Conservation (phyloP, 1,140 invertebrate species). For the Euborellia annulipes region DNA sequence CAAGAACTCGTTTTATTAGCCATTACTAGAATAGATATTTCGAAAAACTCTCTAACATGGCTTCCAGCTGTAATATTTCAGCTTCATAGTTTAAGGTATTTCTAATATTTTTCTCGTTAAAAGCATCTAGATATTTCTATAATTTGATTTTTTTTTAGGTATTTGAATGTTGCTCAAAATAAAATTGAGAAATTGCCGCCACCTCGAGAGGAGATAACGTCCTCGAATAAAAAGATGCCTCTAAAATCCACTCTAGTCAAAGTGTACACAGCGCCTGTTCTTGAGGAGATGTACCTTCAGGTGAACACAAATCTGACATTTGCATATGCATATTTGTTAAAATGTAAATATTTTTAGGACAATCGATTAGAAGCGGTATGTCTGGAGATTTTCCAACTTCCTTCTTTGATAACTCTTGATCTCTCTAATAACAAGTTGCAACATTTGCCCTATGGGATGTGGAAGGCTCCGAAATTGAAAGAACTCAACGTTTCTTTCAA, state of each 20-base stretch:
- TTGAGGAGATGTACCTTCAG: slow-evolving; percentile 71
- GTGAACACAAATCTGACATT: slow-evolving; percentile 12
- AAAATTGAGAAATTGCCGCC: slow-evolving; percentile 58
- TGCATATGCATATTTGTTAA: not conserved
- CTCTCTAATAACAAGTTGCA: slow-evolving; percentile 90
- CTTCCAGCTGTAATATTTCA: slow-evolving; percentile 73
- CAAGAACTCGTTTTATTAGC: slow-evolving; percentile 64
- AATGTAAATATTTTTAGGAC: slow-evolving; percentile 43
- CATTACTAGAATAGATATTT: slow-evolving; percentile 87
- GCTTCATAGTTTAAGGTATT: slow-evolving; percentile 46
- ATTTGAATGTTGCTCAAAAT: slow-evolving; percentile 76
- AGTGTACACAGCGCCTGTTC: slow-evolving; percentile 46
- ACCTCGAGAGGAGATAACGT: slow-evolving; percentile 23
- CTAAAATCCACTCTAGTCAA: not conserved
- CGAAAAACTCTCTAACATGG: slow-evolving; percentile 68
- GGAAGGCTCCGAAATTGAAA: slow-evolving; percentile 73
- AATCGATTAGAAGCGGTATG: slow-evolving; percentile 72
- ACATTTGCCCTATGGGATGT: slow-evolving; percentile 67
- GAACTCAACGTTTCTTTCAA: slow-evolving; percentile 88
- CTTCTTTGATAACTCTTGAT: slow-evolving; percentile 65
- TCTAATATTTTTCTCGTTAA: slow-evolving; percentile 12
- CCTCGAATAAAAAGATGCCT: not conserved
- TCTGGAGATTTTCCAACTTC: slow-evolving; percentile 63
- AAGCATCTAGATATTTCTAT: not conserved
- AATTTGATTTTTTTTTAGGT: slow-evolving; percentile 33